phyloP scores from a whole-genome alignment of 1,140 invertebrate species.

The Temnothorax nylanderi region DNA sequence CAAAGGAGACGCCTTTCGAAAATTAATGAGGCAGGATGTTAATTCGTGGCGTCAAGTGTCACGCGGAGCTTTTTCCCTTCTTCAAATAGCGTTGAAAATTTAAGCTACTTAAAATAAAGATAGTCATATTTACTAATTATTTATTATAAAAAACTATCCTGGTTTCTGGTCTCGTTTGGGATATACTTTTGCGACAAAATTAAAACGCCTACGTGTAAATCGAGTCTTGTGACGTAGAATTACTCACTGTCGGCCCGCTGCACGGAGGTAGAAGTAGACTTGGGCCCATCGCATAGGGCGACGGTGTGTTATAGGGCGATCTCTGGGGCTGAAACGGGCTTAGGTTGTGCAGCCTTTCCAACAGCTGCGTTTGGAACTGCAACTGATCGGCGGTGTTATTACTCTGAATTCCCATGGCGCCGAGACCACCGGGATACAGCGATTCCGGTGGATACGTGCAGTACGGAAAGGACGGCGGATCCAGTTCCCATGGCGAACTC shows the following conservation, averaged over 20 bases:
- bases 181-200: neutral
- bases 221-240: neutral
- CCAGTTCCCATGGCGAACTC: conserved; percentile 82
- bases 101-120: neutral
- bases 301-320: conserved; percentile 80
- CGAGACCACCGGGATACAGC: conserved; percentile 75
- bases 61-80: neutral
- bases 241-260: conserved; percentile 77
- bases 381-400: conserved; percentile 81
- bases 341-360: conserved; percentile 87
- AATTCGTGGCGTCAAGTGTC: neutral
- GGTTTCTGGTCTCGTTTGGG: neutral
- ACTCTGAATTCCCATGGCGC: conserved; percentile 70
- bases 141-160: neutral
- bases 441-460: conserved; percentile 78
- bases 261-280: conserved; percentile 77
- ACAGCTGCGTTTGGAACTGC: conserved; percentile 86
- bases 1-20: neutral
- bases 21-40: neutral
- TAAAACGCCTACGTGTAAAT: neutral
- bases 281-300: conserved; percentile 77
- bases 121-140: neutral
- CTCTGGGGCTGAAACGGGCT: conserved; percentile 83
- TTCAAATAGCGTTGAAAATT: neutral
- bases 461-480: conserved; percentile 78